Percentiles rank a stretch among this genome's conserved stretches.
Conservation (phyloP, 2,113 vertebrate genomes). For the Procapra przewalskii region DNA sequence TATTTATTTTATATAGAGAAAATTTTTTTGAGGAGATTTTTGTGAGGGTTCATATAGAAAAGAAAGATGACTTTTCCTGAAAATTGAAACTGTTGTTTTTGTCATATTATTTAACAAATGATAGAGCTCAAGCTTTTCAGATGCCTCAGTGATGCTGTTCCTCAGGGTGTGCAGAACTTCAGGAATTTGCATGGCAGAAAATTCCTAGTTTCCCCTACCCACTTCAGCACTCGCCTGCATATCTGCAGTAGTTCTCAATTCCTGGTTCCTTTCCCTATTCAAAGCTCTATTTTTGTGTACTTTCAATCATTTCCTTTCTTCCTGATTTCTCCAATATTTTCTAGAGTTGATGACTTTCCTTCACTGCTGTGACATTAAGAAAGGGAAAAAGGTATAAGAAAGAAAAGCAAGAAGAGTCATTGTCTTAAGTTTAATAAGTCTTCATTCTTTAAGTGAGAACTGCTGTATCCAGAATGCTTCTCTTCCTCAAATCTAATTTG, state of each 20-base stretch:
- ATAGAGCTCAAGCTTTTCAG: background rate
- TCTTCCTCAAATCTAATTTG: background rate
- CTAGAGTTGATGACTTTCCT: background rate
- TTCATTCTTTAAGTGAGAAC: background rate
- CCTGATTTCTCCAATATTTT: background rate
- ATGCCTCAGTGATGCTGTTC: background rate
- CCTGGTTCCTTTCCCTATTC: background rate
- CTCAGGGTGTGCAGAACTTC: background rate
- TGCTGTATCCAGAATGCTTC: background rate
- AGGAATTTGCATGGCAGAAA: background rate
- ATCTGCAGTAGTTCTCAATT: background rate
- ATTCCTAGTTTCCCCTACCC: background rate
- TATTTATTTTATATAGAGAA: background rate
- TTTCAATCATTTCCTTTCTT: background rate
- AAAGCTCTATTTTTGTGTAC: background rate
- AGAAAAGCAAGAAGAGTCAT: background rate
- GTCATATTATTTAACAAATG: background rate
- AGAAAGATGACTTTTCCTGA: background rate
- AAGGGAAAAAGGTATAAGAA: background rate
- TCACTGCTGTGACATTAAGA: background rate
- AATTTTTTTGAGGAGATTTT: background rate
- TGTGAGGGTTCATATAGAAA: background rate
- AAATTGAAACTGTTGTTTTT: background rate
- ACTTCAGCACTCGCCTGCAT: background rate
- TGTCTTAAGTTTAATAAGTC: background rate